These are phyloP conservation scores for Hypsibius dujardini DNA, from an alignment of 1,140 invertebrate species.

Conservation along the genomic window DNA sequence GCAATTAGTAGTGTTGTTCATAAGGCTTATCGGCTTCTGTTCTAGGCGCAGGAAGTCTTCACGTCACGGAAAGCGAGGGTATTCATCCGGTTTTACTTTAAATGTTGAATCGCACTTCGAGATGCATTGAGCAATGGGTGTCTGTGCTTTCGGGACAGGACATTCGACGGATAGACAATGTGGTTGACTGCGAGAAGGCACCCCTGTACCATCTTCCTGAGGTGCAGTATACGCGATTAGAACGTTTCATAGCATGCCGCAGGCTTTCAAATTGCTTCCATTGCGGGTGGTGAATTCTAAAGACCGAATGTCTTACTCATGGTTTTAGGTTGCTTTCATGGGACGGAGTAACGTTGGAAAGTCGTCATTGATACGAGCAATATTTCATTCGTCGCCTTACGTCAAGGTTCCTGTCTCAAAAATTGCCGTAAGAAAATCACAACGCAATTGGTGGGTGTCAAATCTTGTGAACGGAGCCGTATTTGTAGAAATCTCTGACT, in stretches of 20 bases:
- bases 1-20: no score
- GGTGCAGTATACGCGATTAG: not conserved
- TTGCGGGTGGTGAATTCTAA: not conserved
- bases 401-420: conserved; percentile 6
- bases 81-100: no score
- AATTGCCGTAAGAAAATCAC: not conserved
- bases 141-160: not conserved
- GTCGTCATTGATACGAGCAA: not conserved
- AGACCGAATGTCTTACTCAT: no score
- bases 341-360: conserved; percentile 10
- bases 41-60: not conserved
- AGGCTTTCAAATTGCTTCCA: not conserved
- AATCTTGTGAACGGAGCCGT: no score
- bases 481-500: no score
- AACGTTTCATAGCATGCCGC: not conserved
- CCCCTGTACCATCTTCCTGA: conserved; percentile 8
- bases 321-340: conserved; percentile 6
- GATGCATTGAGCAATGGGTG: no score
- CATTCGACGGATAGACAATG: not conserved
- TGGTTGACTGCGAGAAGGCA: not conserved
- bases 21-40: not conserved
- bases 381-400: not conserved
- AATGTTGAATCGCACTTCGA: no score
- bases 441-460: not conserved
- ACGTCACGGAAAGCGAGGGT: not conserved